phyloP scores from a whole-genome alignment of 2,113 vertebrate species.

The Clarias macrocephalus region DNA sequence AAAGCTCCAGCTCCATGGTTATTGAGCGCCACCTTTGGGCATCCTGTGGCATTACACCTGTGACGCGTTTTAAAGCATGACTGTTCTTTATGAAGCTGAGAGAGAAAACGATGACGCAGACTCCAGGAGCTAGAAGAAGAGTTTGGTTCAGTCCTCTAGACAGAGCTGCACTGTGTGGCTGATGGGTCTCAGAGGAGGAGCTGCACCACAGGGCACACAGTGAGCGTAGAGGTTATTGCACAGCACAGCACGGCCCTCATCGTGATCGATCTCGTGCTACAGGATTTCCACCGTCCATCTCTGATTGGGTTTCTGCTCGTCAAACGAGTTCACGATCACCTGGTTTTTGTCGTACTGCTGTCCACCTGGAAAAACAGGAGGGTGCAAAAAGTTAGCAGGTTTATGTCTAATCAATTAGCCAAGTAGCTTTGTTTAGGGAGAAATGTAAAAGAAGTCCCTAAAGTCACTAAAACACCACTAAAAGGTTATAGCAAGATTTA shows the following conservation, averaged over 20 bases:
- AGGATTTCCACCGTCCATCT: constrained; percentile 85
- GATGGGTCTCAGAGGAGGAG: background rate
- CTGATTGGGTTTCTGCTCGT: constrained; percentile 77
- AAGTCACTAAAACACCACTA: background rate
- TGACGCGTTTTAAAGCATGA: background rate
- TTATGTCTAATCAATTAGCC: no score
- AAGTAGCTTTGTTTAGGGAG: background rate
- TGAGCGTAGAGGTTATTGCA: background rate
- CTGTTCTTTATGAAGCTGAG: background rate
- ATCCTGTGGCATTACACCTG: background rate
- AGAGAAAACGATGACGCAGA: background rate
- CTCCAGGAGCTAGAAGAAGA: background rate
- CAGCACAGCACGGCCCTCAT: background rate
- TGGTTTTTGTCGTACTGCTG: constrained; percentile 86
- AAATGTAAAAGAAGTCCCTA: background rate
- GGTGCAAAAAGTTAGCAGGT: no score
- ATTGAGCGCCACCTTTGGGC: background rate
- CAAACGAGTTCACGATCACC: constrained; percentile 82
- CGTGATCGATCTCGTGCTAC: constrained; percentile 56
- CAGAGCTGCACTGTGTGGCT: constrained; percentile 18
- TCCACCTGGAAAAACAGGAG: constrained; percentile 75
- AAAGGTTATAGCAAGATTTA: background rate
- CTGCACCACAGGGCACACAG: background rate
- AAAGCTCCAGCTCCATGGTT: background rate
- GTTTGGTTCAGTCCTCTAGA: background rate